phyloP scores from a whole-genome alignment of 2,797 vertebrate species.

The Avahi laniger region DNA sequence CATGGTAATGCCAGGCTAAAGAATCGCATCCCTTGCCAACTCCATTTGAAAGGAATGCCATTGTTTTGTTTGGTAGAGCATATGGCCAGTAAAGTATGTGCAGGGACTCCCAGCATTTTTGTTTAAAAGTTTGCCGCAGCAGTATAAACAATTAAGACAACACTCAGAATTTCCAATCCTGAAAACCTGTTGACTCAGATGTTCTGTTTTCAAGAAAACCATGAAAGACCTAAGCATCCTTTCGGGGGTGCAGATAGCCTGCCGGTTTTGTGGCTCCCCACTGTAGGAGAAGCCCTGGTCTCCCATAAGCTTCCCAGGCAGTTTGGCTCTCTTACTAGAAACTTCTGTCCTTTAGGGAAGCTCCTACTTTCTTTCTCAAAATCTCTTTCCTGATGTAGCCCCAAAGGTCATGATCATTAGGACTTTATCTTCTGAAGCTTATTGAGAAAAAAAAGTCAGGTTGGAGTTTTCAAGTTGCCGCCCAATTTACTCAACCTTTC shows the following conservation, averaged over 20 bases:
- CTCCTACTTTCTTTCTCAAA: background rate
- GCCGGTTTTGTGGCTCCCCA: constrained; percentile 63
- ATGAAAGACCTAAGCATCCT: constrained; percentile 80
- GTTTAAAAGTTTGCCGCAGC: constrained; percentile 88
- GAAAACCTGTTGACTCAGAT: constrained; percentile 91
- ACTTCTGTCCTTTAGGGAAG: background rate
- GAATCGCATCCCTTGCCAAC: constrained; percentile 78
- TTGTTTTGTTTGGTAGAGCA: constrained; percentile 88
- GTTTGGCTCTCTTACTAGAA: background rate
- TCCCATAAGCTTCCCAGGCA: background rate
- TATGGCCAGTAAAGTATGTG: constrained; percentile 88
- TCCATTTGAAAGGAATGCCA: constrained; percentile 86
- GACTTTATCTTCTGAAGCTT: constrained; percentile 30
- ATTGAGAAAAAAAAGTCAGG: background rate
- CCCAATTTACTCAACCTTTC: background rate
- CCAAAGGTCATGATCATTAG: background rate
- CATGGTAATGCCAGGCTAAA: constrained; percentile 74
- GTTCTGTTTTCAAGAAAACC: constrained; percentile 86
- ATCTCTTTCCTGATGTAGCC: background rate
- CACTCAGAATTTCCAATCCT: constrained; percentile 88
- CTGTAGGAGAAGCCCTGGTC: constrained; percentile 66
- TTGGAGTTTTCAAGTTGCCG: background rate
- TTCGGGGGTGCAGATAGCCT: constrained; percentile 80
- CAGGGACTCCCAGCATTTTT: constrained; percentile 87
- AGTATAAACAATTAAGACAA: constrained; percentile 89